A percentile compares a stretch with the other conserved stretches of the same genome.
These are phyloP conservation scores for Globodera ellingtonae DNA, from an alignment of 1,140 invertebrate species.

Conservation along the genomic window DNA sequence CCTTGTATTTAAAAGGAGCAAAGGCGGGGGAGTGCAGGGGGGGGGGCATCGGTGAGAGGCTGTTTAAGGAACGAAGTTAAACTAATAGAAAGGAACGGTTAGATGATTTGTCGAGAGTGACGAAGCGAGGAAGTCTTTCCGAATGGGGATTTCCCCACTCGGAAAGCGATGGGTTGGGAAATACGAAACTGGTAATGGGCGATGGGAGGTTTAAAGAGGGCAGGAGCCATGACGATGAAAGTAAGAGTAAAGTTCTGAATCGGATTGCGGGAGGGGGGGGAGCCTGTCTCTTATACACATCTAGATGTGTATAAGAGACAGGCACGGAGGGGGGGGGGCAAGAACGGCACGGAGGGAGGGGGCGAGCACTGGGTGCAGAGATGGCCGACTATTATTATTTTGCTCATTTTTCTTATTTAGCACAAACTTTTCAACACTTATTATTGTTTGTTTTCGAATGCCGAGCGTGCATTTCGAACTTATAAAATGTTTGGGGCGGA, in stretches of 20 bases:
- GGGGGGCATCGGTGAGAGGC: background rate
- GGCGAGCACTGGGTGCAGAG: too few relatives aligned
- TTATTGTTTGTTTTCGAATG: slow-evolving; percentile 52
- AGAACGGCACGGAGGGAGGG: too few relatives aligned
- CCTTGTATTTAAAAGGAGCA: too few relatives aligned
- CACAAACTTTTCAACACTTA: slow-evolving; percentile 44
- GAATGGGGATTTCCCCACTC: background rate
- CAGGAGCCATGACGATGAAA: background rate
- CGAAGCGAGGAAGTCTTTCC: background rate
- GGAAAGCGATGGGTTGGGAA: background rate
- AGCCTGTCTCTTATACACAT: too few relatives aligned
- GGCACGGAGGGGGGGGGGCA: too few relatives aligned
- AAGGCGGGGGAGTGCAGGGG: too few relatives aligned
- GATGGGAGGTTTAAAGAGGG: background rate
- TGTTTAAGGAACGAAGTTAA: background rate
- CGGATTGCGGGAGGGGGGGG: too few relatives aligned
- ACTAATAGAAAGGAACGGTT: background rate
- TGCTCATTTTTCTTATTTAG: slow-evolving; percentile 26
- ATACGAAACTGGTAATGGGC: background rate
- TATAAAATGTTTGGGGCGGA: slow-evolving; percentile 49
- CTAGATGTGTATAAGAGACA: too few relatives aligned
- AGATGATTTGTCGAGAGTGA: background rate
- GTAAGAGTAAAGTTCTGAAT: background rate
- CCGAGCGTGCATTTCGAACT: slow-evolving; percentile 48
- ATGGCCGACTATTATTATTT: too few relatives aligned